Evolutionary conservation across 2,888 invertebrate genomes (phyloP), one percentile per base, ranked within the genome.

Genomic region (Luperina testacea): DNA sequence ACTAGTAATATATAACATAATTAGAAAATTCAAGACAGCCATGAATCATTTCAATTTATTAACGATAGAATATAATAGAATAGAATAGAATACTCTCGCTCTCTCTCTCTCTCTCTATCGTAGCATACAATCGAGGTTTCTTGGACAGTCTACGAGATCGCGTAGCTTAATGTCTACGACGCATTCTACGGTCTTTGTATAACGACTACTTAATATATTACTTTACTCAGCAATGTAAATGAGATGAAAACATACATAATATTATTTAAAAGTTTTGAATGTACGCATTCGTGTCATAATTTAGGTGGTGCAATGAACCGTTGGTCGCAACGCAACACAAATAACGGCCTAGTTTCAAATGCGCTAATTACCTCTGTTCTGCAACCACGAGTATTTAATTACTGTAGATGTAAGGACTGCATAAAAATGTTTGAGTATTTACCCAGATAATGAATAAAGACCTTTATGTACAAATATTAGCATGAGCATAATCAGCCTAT

Each of bases 231-330:
- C 5, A 20, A 72, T 61, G 15, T n/a, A 48, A 82, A 68, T 68
- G 5, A 51, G 15, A 15, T 63, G 6, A 82, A 89, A 81, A 74
- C 24, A 4, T 20, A 51, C 8, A n/a, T 48, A 88, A 84, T 83
- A 81, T 85, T 85, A 87, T 87, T 88, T 84, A 82, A 88, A 81
- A 82, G 73, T 71, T 85, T 86, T 77, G 80, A 84, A 85, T 88
- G 85, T 91, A 89, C 17, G n/a, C 20, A 68, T 64, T 69, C 59
- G 71, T 86, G 86, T 90, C 89, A 91, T 92, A 91, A 90, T 91
- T 91, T 90, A 90, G 89, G 86, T 72, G 82, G 89, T 78, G 90
- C 90, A 92, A 90, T 91, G 92, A 91, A 91, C 91, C 87, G 78
- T 78, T 63, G 80, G 75, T 70, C 42, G 77, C 71, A 69, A 82